Conservation (phyloP, 2,113 vertebrate genomes). For the Seriola rivoliana region DNA sequence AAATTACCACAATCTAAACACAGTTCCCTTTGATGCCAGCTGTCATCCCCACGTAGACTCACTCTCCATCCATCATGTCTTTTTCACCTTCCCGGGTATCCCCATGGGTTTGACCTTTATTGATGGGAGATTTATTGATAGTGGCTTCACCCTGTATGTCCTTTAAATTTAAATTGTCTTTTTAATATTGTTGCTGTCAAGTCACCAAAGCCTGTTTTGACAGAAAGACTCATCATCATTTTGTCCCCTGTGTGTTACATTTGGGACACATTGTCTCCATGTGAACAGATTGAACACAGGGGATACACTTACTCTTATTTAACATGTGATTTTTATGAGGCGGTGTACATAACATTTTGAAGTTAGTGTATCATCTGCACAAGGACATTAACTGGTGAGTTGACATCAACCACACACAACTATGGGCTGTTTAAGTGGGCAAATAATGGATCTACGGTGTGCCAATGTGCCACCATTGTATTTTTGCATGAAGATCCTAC, state of each 20-base stretch:
- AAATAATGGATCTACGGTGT: neutral
- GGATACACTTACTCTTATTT: neutral
- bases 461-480: neutral
- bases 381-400: neutral
- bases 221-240: neutral
- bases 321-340: neutral
- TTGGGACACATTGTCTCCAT: neutral
- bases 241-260: neutral
- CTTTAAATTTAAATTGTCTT: neutral
- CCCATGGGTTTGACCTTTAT: constrained; percentile 51
- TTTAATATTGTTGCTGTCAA: constrained; percentile 5
- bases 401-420: neutral
- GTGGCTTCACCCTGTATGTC: neutral
- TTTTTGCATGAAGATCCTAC: neutral
- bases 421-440: neutral
- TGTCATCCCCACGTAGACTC: constrained; percentile 12
- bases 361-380: neutral
- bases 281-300: neutral
- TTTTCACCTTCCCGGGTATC: constrained; percentile 11
- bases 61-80: constrained; percentile 60
- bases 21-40: constrained; percentile 18
- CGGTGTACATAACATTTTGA: neutral
- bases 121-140: constrained; percentile 30
- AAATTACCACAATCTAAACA: neutral
- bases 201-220: constrained; percentile 12